Evolutionary conservation across 1,140 invertebrate genomes (phyloP).

Genomic region (Ylistrum balloti): DNA sequence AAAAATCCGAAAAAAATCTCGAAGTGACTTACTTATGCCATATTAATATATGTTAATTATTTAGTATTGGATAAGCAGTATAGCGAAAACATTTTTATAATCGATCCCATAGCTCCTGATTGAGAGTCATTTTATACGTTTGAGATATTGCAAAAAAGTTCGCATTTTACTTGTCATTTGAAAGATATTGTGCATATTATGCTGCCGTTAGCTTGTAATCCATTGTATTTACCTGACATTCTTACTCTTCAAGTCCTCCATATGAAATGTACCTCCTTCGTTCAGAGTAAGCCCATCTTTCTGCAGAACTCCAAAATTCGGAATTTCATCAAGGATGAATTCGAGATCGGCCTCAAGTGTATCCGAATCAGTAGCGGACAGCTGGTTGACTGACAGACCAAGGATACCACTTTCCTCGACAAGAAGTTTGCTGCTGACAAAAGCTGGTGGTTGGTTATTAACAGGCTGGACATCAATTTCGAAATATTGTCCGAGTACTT

Average conservation of each 20-base stretch:
- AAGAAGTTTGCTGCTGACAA: constrained; percentile 78
- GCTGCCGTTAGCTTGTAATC: too few relatives aligned
- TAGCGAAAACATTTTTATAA: too few relatives aligned
- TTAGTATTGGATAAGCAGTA: too few relatives aligned
- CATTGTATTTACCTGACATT: constrained; percentile 73
- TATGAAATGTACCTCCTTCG: constrained; percentile 77
- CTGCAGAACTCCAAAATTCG: constrained; percentile 80
- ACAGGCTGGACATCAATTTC: constrained; percentile 82
- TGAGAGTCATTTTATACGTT: too few relatives aligned
- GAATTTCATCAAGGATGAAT: constrained; percentile 79
- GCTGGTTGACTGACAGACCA: constrained; percentile 76
- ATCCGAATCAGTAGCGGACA: constrained; percentile 81
- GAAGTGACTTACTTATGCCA: too few relatives aligned
- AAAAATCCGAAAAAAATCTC: too few relatives aligned
- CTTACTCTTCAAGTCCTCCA: constrained; percentile 78
- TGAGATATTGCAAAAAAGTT: too few relatives aligned
- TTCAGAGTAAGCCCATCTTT: constrained; percentile 75
- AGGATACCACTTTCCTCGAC: constrained; percentile 81
- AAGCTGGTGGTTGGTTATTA: constrained; percentile 80
- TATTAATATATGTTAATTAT: too few relatives aligned
- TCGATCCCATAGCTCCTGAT: too few relatives aligned
- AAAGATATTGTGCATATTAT: too few relatives aligned
- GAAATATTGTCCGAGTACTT: constrained; percentile 81
- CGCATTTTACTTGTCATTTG: too few relatives aligned
- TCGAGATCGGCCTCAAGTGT: constrained; percentile 77